phyloP scores from a whole-genome alignment of 2,113 vertebrate species.

The Myotis lucifugus region DNA sequence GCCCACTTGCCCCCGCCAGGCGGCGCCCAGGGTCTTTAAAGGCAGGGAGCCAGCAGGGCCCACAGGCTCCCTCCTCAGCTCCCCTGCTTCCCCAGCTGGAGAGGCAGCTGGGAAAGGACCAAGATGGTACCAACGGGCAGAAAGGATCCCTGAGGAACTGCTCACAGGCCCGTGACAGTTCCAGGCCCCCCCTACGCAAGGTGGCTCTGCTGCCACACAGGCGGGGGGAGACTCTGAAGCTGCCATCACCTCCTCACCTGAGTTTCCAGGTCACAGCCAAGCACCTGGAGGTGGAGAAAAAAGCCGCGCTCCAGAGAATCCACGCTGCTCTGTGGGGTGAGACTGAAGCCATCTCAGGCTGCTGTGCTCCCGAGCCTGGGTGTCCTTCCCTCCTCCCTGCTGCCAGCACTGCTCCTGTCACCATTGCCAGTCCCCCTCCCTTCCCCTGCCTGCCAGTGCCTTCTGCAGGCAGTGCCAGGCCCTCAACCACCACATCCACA shows the following conservation, averaged over 20 bases:
- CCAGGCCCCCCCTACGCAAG: constrained; percentile 83
- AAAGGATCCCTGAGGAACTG: constrained; percentile 49
- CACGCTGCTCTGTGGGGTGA: constrained; percentile 87
- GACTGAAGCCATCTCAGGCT: constrained; percentile 69
- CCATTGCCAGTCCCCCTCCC: neutral
- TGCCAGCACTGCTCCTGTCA: neutral
- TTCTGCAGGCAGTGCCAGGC: neutral
- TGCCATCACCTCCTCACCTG: constrained; percentile 89
- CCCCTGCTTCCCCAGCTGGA: constrained; percentile 82
- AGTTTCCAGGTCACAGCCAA: constrained; percentile 89
- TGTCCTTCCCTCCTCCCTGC: neutral
- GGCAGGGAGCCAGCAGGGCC: constrained; percentile 79
- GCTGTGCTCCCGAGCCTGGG: neutral
- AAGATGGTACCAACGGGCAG: neutral
- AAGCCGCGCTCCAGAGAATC: constrained; percentile 85
- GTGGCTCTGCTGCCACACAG: constrained; percentile 83
- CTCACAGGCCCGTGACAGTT: neutral
- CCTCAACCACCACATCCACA: constrained; percentile 60
- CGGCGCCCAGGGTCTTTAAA: constrained; percentile 88
- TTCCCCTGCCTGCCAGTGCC: neutral
- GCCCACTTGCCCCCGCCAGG: constrained; percentile 83
- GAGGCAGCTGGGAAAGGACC: constrained; percentile 78
- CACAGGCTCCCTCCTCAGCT: constrained; percentile 80
- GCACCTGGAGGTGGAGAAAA: constrained; percentile 90
- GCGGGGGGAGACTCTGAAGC: constrained; percentile 82